Evolutionary conservation across 2,888 invertebrate species (phyloP).

Genomic region (Pandemis heparana): DNA sequence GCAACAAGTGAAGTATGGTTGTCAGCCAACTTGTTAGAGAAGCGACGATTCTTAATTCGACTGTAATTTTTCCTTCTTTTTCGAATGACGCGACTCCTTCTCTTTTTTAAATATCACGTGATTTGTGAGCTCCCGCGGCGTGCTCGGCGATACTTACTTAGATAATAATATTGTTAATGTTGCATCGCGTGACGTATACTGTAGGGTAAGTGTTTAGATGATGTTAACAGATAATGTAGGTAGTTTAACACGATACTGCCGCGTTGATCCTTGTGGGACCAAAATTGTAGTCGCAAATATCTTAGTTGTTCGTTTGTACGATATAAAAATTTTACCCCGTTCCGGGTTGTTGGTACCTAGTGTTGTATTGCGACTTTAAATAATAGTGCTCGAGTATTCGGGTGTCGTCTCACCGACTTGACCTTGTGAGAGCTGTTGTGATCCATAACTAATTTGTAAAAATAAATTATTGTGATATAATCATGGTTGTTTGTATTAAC

Average conservation of each 20-base stretch:
- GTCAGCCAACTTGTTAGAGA: not conserved
- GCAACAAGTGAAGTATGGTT: too few relatives aligned
- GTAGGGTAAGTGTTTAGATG: slow-evolving; percentile 72
- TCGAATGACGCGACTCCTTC: not conserved
- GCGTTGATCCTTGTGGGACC: slow-evolving; percentile 71
- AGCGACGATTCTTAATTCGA: not conserved
- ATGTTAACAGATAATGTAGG: slow-evolving; percentile 61
- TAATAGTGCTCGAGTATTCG: slow-evolving; percentile 44
- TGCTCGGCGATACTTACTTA: slow-evolving; percentile 55
- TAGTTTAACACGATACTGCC: slow-evolving; percentile 51
- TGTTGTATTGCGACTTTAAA: slow-evolving; percentile 20
- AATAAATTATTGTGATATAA: slow-evolving; percentile 86
- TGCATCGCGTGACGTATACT: slow-evolving; percentile 66
- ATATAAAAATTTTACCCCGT: slow-evolving; percentile 63
- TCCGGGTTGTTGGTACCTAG: slow-evolving; percentile 25
- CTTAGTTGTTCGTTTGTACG: slow-evolving; percentile 62
- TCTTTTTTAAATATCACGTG: not conserved
- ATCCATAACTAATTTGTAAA: slow-evolving; percentile 84
- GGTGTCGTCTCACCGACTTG: slow-evolving; percentile 62
- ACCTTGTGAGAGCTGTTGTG: slow-evolving; percentile 80
- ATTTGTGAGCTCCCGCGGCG: not conserved
- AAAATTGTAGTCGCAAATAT: slow-evolving; percentile 72
- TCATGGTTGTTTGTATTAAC: slow-evolving; percentile 51
- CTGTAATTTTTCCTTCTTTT: not conserved
- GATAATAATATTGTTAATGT: slow-evolving; percentile 69